Evolutionary conservation across 2,888 invertebrate genomes (phyloP).

Genomic region (Dyspetes luteomarginatus): DNA sequence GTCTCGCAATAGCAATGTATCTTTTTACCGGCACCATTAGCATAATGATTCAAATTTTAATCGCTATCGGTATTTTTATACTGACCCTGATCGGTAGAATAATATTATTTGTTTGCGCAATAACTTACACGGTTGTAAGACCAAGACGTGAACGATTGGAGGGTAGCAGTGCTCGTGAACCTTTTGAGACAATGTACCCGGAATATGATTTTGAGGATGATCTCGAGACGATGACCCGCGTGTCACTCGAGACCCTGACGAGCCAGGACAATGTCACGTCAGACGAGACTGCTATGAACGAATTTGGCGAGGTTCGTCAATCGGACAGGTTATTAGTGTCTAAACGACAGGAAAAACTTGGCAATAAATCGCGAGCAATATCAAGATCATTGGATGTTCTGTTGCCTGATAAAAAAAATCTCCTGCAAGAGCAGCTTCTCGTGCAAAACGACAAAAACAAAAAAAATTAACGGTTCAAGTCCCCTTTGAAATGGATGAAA

Average conservation of each 20-base stretch:
- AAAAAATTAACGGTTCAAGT: too few relatives aligned
- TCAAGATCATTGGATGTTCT: constrained; percentile 62
- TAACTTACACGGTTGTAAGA: constrained; percentile 66
- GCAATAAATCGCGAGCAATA: constrained; percentile 17
- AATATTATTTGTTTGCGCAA: constrained; percentile 68
- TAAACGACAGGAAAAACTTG: constrained; percentile 17
- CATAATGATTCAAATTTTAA: constrained; percentile 64
- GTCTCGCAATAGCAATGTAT: constrained; percentile 72
- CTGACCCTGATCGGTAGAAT: constrained; percentile 65
- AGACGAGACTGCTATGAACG: background rate
- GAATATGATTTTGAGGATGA: constrained; percentile 75
- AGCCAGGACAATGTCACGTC: constrained; percentile 43
- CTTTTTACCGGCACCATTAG: constrained; percentile 68
- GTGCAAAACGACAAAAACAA: too few relatives aligned
- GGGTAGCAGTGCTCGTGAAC: constrained; percentile 37
- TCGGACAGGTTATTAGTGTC: constrained; percentile 34
- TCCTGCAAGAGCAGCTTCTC: too few relatives aligned
- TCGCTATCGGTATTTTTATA: constrained; percentile 66
- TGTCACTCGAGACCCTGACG: constrained; percentile 73
- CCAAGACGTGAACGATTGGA: constrained; percentile 39
- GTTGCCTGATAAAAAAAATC: constrained; percentile 45
- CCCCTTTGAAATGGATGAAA: background rate
- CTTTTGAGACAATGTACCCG: constrained; percentile 74
- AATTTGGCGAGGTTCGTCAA: background rate
- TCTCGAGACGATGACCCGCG: constrained; percentile 70